Base-by-base conservation (phyloP, 2,113 vertebrate genomes). In the Cynoglossus semilaevis region DNA sequence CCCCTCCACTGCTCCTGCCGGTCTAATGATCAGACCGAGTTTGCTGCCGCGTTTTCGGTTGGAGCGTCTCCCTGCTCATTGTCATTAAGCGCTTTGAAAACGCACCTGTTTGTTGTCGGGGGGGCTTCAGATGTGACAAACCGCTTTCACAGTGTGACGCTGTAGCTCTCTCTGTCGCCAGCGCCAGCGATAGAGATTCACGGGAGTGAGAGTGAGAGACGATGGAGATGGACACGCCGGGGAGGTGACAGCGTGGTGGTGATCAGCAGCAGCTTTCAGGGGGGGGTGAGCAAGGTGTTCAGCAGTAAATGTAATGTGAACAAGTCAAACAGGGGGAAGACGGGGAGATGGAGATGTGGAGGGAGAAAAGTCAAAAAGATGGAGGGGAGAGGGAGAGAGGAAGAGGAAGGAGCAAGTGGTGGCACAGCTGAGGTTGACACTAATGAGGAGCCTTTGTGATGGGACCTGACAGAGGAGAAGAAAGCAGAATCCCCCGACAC, bases 391-490 rank as follows among this genome's bases (percentile, higher is more conserved):
- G 63, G 69, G 63, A 84, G 69, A 74, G 75, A 75, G 66, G 55
- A 58, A 74, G 71, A 77, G 76, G 77, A 84, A 81, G 72, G 79
- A 81, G 82, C 74, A 81, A 82, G 85, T 87, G 85, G 85, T 87
- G 86, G 87, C 87, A 89, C 84, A 85, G 89, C 83, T 87, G 86
- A 91, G 89, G 87, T 87, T 91, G 91, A 91, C 89, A 91, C 90
- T 92, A 91, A 91, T 91, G 90, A 91, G 91, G 86, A 87, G 88
- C 79, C 87, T 90, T 89, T 90, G 89, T 91, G 89, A 92, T 91
- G 88, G 89, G 89, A 89, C 87, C 89, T 90, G 91, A 92, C 90
- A 92, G 89, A 85, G 83, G 87, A 90, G 91, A 88, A 90, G 90
- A 90, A 91, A 91, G 90, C 82, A 82, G 82, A 90, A 88, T 91